phyloP scores from a whole-genome alignment of 2,797 vertebrate genomes.

The Dicrostonyx torquatus region DNA sequence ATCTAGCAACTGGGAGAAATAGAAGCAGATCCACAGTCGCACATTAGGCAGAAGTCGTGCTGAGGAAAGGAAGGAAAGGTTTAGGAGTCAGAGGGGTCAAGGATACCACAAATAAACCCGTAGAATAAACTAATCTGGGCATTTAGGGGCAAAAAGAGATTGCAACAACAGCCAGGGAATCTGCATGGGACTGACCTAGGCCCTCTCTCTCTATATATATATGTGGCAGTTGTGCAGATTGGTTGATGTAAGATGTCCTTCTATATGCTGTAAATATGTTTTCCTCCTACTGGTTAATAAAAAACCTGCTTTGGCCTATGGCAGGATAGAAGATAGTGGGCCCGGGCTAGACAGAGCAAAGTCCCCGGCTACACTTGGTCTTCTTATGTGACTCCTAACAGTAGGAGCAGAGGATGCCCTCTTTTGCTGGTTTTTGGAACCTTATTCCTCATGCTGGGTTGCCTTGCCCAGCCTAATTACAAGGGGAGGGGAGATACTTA shows the following conservation, averaged over 20 bases:
- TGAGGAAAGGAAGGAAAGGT: not conserved
- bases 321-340: too few species aligned
- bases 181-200: not conserved
- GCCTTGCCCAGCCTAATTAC: not conserved
- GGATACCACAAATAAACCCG: not conserved
- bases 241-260: too few species aligned
- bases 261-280: too few species aligned
- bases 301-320: too few species aligned
- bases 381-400: not conserved
- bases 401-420: not conserved
- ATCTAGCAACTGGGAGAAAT: too few species aligned
- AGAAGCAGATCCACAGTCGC: too few species aligned
- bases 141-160: not conserved
- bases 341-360: too few species aligned
- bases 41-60: too few species aligned
- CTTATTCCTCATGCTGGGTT: not conserved
- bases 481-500: not conserved
- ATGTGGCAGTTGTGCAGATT: not conserved
- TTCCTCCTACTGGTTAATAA: too few species aligned
- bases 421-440: not conserved
- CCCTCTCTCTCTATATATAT: not conserved
- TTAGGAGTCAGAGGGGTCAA: not conserved
- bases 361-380: not conserved
- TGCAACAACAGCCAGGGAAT: not conserved
- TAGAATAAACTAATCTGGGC: not conserved